phyloP scores from a whole-genome alignment of 2,113 vertebrate species.

The Gambusia holbrooki region DNA sequence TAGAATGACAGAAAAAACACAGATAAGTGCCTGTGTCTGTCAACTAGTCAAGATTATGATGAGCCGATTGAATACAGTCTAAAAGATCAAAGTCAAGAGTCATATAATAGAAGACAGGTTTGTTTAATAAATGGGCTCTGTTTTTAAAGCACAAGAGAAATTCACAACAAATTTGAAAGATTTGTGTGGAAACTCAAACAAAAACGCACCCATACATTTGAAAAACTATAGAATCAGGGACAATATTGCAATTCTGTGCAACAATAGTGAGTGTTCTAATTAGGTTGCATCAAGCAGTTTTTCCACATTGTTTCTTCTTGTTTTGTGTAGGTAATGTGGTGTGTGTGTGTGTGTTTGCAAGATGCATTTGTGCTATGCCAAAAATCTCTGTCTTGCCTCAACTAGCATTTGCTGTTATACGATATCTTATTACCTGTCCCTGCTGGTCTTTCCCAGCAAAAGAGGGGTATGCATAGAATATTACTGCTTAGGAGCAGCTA shows the following conservation, averaged over 20 bases:
- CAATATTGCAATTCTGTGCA: constrained; percentile 57
- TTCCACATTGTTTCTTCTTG: constrained; percentile 8
- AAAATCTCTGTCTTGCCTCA: constrained; percentile 60
- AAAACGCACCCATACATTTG: not conserved
- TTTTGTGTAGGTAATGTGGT: not conserved
- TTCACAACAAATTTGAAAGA: not conserved
- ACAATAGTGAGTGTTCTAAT: constrained; percentile 65
- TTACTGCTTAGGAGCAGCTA: constrained; percentile 47
- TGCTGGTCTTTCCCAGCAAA: constrained; percentile 34
- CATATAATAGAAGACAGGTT: constrained; percentile 37
- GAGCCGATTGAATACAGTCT: constrained; percentile 66
- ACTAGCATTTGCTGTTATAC: constrained; percentile 55
- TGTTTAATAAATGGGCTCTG: constrained; percentile 41
- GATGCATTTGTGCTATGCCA: constrained; percentile 52
- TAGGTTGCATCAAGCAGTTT: constrained; percentile 38
- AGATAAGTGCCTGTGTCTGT: constrained; percentile 54
- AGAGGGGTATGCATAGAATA: constrained; percentile 34
- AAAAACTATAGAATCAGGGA: constrained; percentile 47
- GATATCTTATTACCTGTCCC: constrained; percentile 67
- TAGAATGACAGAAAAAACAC: constrained; percentile 16
- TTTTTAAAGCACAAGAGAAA: too few relatives aligned
- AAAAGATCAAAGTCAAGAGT: constrained; percentile 71
- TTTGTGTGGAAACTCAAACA: constrained; percentile 4
- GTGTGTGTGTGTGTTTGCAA: constrained; percentile 32
- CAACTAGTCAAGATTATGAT: constrained; percentile 46